Conservation (phyloP, 2,113 vertebrate species). For the Apaloderma vittatum region DNA sequence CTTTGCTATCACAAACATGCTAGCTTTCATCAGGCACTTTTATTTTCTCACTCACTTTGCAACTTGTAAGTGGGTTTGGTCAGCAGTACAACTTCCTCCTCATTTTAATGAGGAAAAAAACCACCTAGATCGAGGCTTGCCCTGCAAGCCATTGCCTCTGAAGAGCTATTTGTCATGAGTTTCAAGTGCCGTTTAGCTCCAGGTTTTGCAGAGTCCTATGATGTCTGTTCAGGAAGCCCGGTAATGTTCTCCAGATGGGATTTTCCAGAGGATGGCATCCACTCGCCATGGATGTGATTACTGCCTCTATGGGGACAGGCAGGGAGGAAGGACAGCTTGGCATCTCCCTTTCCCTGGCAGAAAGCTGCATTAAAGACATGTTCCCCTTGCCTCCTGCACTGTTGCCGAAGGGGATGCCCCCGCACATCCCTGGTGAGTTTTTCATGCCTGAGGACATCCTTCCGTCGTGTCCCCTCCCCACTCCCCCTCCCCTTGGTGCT, state of each 20-base stretch:
- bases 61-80: background rate
- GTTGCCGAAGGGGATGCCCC: background rate
- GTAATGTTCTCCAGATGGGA: slow-evolving; percentile 40
- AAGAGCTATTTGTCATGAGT: slow-evolving; percentile 11
- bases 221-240: slow-evolving; percentile 8
- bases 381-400: background rate
- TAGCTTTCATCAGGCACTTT: slow-evolving; percentile 18
- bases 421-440: background rate
- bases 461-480: background rate
- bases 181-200: slow-evolving; percentile 17
- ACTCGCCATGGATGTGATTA: background rate
- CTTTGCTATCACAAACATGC: slow-evolving; percentile 22
- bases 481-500: background rate
- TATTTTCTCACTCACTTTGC: slow-evolving; percentile 22
- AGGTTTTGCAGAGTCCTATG: slow-evolving; percentile 20
- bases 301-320: background rate
- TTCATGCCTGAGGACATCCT: background rate
- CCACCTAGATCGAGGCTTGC: background rate
- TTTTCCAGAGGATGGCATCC: slow-evolving; percentile 50
- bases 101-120: background rate
- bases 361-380: background rate
- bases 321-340: background rate
- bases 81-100: slow-evolving; percentile 26
- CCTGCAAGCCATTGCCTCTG: background rate
- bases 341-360: background rate